Evolutionary conservation across 2,113 vertebrate species (phyloP).

Genomic region (Dunckerocampus dactyliophorus): DNA sequence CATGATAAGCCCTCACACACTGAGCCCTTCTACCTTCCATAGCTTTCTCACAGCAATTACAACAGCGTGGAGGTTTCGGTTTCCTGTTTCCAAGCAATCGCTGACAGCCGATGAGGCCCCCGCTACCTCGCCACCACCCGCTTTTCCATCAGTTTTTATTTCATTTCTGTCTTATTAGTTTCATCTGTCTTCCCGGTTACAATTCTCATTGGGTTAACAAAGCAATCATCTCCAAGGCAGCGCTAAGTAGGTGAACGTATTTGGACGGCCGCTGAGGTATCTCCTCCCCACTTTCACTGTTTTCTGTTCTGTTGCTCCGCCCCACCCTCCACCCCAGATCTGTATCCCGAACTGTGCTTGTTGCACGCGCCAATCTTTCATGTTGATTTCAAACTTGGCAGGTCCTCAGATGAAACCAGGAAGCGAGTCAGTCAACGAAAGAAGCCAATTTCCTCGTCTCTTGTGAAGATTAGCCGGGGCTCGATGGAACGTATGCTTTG

Average conservation of each 20-base stretch:
- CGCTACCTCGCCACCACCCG: slow-evolving; percentile 6
- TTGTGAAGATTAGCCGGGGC: slow-evolving; percentile 69
- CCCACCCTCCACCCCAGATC: slow-evolving; percentile 20
- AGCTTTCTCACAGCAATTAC: slow-evolving; percentile 61
- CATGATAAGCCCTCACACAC: slow-evolving; percentile 53
- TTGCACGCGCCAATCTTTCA: slow-evolving; percentile 46
- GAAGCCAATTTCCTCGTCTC: slow-evolving; percentile 65
- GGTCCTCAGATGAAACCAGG: slow-evolving; percentile 57
- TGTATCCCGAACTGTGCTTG: slow-evolving; percentile 29
- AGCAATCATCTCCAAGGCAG: slow-evolving; percentile 50
- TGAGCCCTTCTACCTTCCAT: slow-evolving; percentile 62
- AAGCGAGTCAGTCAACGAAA: slow-evolving; percentile 44
- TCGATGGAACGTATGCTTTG: slow-evolving; percentile 70
- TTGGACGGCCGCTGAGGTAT: slow-evolving; percentile 21
- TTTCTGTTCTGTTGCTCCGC: slow-evolving; percentile 14
- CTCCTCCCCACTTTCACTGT: slow-evolving; percentile 15
- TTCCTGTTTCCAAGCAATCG: slow-evolving; percentile 49
- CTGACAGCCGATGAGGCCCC: slow-evolving; percentile 17
- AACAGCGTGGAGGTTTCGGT: slow-evolving; percentile 41
- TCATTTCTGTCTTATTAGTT: slow-evolving; percentile 8
- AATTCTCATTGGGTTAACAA: slow-evolving; percentile 48
- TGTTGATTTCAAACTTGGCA: slow-evolving; percentile 62
- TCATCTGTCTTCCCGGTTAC: slow-evolving; percentile 45
- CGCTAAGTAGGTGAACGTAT: slow-evolving; percentile 57
- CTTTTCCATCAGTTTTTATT: slow-evolving; percentile 27